Evolutionary conservation across 2,888 invertebrate genomes (phyloP).

Genomic region (Microdon myrmicae): DNA sequence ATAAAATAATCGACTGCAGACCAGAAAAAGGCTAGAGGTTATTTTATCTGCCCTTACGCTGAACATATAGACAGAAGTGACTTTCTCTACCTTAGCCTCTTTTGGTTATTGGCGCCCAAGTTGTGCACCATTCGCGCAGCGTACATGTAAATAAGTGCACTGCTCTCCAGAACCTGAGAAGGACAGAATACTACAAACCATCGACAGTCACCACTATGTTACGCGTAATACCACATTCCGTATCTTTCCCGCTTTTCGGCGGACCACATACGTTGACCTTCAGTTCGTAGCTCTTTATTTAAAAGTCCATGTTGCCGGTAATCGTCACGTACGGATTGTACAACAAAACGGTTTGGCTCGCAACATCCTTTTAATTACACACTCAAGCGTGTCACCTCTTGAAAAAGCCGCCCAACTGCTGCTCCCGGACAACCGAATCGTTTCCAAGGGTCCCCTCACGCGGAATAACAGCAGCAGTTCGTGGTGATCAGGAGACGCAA

Average conservation of each 20-base stretch:
- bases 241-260: neutral
- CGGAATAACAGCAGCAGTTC: no score
- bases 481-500: no score
- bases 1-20: no score
- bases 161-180: neutral
- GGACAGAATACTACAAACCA: constrained; percentile 17
- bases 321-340: constrained; percentile 50
- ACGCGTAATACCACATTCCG: constrained; percentile 2
- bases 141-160: constrained; percentile 30
- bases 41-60: no score
- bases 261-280: constrained; percentile 47
- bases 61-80: no score
- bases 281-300: constrained; percentile 40
- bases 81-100: no score
- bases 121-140: no score
- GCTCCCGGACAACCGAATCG: constrained; percentile 18
- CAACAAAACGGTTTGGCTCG: constrained; percentile 50
- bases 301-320: constrained; percentile 42
- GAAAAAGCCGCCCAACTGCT: constrained; percentile 6
- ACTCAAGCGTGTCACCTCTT: constrained; percentile 37
- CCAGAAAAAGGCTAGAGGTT: no score
- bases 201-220: constrained; percentile 37
- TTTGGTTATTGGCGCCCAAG: no score
- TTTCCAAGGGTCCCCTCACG: no score
- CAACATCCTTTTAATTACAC: constrained; percentile 51